A percentile compares a stretch with the other conserved stretches of the same genome.
Evolutionary conservation across 2,113 vertebrate genomes (phyloP).

Genomic region (Panurus biarmicus): DNA sequence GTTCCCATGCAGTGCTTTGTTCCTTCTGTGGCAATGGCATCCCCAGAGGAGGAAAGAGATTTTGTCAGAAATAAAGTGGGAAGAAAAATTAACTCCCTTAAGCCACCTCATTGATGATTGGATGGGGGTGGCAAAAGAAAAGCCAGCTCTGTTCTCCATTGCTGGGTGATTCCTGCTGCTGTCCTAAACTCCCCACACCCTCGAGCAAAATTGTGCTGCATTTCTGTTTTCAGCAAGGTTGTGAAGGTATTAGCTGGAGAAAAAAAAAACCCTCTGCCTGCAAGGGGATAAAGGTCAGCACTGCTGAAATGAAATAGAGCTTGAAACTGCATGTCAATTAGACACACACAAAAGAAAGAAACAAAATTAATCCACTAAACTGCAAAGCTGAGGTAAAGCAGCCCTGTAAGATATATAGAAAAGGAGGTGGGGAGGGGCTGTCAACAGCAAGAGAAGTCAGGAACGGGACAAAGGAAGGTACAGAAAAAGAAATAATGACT

Average conservation of each 20-base stretch:
- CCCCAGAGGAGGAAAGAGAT: neutral
- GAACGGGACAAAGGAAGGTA: neutral
- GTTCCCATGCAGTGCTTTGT: neutral
- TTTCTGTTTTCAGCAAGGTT: neutral
- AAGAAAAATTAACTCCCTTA: neutral
- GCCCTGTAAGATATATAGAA: neutral
- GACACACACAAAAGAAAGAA: conserved; percentile 44
- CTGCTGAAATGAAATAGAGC: conserved; percentile 54
- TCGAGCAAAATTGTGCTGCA: neutral
- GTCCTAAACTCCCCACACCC: neutral
- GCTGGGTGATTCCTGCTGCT: neutral
- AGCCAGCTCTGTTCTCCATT: neutral
- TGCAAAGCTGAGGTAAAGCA: conserved; percentile 15
- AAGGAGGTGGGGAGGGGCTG: neutral
- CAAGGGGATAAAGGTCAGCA: conserved; percentile 38
- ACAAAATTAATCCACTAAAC: conserved; percentile 53
- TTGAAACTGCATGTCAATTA: conserved; percentile 52
- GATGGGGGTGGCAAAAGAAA: neutral
- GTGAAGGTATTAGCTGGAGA: neutral
- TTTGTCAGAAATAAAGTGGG: neutral
- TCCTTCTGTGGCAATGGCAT: neutral
- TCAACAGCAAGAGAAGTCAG: conserved; percentile 9
- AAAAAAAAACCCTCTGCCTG: neutral
- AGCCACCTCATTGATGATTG: neutral
- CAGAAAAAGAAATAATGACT: neutral